phyloP scores from a whole-genome alignment of 92 coral and sea anemone species.

The Parazoanthus atlanticus region DNA sequence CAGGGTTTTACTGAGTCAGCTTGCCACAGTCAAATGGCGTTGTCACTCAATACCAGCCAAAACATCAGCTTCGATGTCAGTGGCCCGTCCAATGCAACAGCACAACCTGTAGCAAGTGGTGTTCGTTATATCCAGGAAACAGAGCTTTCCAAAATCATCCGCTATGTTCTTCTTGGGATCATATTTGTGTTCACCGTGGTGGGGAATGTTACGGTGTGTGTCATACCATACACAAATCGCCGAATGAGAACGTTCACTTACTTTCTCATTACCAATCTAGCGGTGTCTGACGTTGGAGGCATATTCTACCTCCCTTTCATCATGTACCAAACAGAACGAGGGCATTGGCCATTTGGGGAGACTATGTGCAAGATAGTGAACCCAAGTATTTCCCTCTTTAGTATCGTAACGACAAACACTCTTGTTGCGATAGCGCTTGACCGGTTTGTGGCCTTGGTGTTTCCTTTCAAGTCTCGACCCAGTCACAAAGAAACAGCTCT shows the following conservation, averaged over 20 bases:
- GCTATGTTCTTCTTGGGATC: constrained; percentile 58
- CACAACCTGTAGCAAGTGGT: not conserved
- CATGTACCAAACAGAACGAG: constrained; percentile 44
- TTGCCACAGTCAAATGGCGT: not conserved
- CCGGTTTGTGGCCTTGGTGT: constrained; percentile 76
- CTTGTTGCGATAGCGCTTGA: constrained; percentile 83
- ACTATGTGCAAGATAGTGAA: constrained; percentile 83
- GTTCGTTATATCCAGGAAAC: constrained; percentile 50
- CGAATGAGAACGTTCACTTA: constrained; percentile 90
- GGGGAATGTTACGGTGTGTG: constrained; percentile 77
- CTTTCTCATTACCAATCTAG: constrained; percentile 76
- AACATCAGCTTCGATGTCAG: not conserved
- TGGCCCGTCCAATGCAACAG: constrained; percentile 22
- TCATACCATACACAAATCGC: constrained; percentile 68
- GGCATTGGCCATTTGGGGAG: constrained; percentile 64
- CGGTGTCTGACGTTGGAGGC: constrained; percentile 80
- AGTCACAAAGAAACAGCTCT: constrained; percentile 55
- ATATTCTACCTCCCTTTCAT: constrained; percentile 82
- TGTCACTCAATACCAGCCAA: not conserved
- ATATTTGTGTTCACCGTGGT: constrained; percentile 69
- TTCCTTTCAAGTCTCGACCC: constrained; percentile 74
- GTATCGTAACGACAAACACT: constrained; percentile 81
- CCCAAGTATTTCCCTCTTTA: constrained; percentile 76
- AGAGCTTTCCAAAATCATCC: constrained; percentile 58
- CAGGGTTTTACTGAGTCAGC: not conserved